Evolutionary conservation across 2,113 vertebrate genomes (phyloP).

Genomic region (Puffinus mauretanicus): DNA sequence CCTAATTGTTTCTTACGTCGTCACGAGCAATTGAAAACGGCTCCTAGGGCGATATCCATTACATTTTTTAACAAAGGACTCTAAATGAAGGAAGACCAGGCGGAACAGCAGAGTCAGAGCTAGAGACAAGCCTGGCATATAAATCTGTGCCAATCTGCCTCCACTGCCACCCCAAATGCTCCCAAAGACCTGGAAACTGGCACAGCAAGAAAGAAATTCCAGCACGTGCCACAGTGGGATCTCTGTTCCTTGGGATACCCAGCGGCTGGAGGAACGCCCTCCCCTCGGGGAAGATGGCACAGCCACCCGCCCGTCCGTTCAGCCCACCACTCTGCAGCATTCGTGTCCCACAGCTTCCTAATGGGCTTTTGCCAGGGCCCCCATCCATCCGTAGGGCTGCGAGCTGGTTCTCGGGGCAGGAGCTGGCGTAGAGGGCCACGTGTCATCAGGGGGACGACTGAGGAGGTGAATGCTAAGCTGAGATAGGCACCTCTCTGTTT

Average conservation of each 20-base stretch:
- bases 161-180: background rate
- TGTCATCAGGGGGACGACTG: background rate
- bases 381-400: background rate
- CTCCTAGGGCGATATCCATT: constrained; percentile 65
- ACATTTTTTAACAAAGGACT: constrained; percentile 53
- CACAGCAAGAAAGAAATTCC: constrained; percentile 47
- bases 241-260: background rate
- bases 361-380: background rate
- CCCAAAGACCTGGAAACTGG: constrained; percentile 15
- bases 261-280: background rate
- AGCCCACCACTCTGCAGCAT: background rate
- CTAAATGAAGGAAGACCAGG: constrained; percentile 50
- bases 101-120: constrained; percentile 26
- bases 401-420: background rate
- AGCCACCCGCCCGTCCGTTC: background rate
- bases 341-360: background rate
- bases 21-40: constrained; percentile 57
- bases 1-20: constrained; percentile 57
- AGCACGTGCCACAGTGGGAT: background rate
- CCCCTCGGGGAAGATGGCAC: background rate
- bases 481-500: background rate
- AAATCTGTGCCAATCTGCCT: constrained; percentile 44
- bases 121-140: constrained; percentile 30
- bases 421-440: background rate
- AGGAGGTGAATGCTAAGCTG: background rate